These are phyloP conservation scores for Xenops minutus DNA, from an alignment of 2,797 vertebrate species.

Conservation along the genomic window DNA sequence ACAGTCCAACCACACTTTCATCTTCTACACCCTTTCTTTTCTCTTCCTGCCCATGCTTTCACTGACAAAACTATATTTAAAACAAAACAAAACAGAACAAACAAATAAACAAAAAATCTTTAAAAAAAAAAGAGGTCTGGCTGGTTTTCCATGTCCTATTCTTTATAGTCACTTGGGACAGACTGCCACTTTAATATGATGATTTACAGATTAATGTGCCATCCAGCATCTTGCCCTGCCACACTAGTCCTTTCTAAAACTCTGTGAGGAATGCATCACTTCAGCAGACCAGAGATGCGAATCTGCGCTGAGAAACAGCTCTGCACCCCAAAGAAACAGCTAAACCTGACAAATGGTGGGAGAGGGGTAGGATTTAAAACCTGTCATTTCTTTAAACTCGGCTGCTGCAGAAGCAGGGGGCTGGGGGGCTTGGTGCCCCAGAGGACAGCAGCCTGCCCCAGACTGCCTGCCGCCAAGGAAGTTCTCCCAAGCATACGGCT, in stretches of 20 bases:
- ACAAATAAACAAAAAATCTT: not conserved
- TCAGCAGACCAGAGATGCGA: accelerated
- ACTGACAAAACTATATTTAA: not conserved
- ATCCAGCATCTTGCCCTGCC: not conserved
- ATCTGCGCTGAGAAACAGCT: not conserved
- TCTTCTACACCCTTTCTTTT: constrained; percentile 34
- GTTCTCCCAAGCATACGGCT: not conserved
- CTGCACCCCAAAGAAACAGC: not conserved
- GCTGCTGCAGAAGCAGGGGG: not conserved
- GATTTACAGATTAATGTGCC: not conserved
- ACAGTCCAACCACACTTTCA: not conserved
- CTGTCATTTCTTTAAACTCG: not conserved
- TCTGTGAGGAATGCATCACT: not conserved
- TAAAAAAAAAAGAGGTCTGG: not conserved
- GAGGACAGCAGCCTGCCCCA: not conserved
- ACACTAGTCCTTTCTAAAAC: not conserved
- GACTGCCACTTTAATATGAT: not conserved
- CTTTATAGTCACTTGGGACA: not conserved
- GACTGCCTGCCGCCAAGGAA: not conserved
- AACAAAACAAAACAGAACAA: not conserved
- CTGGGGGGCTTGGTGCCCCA: not conserved
- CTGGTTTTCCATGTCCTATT: not conserved
- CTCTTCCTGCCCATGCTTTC: not conserved
- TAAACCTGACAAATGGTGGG: not conserved
- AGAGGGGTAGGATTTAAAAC: not conserved